These are phyloP conservation scores for Sebastiscus tertius DNA, from an alignment of 2,797 vertebrate genomes.

Conservation along the genomic window DNA sequence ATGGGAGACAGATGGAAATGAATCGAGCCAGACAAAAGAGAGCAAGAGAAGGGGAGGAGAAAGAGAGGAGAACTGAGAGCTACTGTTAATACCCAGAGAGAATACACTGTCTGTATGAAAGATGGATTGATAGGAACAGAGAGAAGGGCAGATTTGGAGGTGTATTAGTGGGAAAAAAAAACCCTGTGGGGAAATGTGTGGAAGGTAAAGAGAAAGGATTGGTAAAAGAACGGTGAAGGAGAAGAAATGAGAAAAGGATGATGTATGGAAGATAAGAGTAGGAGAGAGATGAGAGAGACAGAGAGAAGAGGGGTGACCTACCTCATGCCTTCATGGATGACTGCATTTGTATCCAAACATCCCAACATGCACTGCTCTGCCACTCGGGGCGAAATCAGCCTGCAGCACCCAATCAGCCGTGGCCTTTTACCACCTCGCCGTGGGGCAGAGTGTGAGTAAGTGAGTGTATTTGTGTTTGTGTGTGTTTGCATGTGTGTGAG, in stretches of 20 bases:
- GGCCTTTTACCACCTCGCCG: constrained; percentile 79
- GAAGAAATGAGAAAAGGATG: constrained; percentile 6
- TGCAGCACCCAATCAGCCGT: constrained; percentile 79
- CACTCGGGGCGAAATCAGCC: constrained; percentile 70
- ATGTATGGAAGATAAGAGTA: constrained; percentile 11
- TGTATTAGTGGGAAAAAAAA: constrained; percentile 31
- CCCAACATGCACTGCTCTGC: constrained; percentile 75
- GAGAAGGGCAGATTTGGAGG: constrained; percentile 39
- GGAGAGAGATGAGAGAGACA: constrained; percentile 29
- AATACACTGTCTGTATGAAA: constrained; percentile 43
- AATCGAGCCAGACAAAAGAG: constrained; percentile 49
- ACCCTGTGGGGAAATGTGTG: constrained; percentile 13
- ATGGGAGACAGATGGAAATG: constrained; percentile 62
- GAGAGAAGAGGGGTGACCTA: constrained; percentile 69
- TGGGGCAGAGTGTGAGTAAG: constrained; percentile 64
- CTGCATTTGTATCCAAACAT: constrained; percentile 80
- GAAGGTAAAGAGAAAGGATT: not conserved
- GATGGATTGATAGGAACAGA: constrained; percentile 46
- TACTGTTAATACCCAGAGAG: constrained; percentile 54
- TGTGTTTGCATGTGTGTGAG: constrained; percentile 66
- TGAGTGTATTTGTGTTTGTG: constrained; percentile 60
- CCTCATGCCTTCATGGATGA: constrained; percentile 73
- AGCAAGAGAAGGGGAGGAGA: constrained; percentile 5
- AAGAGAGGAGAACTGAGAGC: constrained; percentile 31
- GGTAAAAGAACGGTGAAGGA: not conserved